Percentiles rank a stretch among this genome's conserved stretches.
phyloP scores from a whole-genome alignment of 2,113 vertebrate genomes.

The Odontesthes bonariensis region DNA sequence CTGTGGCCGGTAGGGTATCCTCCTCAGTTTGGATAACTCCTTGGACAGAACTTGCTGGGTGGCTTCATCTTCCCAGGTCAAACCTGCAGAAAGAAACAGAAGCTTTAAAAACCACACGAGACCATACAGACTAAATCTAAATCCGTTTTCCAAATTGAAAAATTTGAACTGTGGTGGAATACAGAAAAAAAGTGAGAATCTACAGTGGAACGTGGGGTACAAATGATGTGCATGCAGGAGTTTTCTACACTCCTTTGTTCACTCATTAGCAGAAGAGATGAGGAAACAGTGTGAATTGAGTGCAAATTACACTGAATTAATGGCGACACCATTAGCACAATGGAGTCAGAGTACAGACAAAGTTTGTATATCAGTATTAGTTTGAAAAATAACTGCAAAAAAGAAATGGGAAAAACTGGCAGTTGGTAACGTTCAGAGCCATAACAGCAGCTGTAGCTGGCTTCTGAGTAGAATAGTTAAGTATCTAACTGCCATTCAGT shows the following conservation, averaged over 20 bases:
- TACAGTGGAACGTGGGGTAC: background rate
- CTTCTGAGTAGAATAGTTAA: too few species aligned
- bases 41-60: conserved; percentile 87
- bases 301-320: too few species aligned
- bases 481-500: too few species aligned
- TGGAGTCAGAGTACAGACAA: too few species aligned
- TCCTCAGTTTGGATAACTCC: conserved; percentile 87
- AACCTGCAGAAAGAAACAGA: conserved; percentile 79
- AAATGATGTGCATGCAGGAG: conserved; percentile 33
- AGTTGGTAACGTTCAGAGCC: too few species aligned
- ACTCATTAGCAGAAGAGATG: conserved; percentile 32
- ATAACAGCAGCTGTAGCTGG: too few species aligned
- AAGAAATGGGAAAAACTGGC: too few species aligned
- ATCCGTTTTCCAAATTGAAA: background rate
- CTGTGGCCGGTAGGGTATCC: conserved; percentile 67
- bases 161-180: too few species aligned
- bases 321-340: too few species aligned
- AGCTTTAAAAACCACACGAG: background rate
- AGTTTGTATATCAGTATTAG: too few species aligned
- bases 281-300: conserved; percentile 6
- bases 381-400: too few species aligned
- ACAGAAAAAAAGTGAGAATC: background rate
- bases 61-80: conserved; percentile 89
- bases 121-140: background rate
- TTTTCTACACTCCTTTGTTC: conserved; percentile 51